Evolutionary conservation across 1,140 invertebrate species (phyloP).

Genomic region (Whitmania pigra): DNA sequence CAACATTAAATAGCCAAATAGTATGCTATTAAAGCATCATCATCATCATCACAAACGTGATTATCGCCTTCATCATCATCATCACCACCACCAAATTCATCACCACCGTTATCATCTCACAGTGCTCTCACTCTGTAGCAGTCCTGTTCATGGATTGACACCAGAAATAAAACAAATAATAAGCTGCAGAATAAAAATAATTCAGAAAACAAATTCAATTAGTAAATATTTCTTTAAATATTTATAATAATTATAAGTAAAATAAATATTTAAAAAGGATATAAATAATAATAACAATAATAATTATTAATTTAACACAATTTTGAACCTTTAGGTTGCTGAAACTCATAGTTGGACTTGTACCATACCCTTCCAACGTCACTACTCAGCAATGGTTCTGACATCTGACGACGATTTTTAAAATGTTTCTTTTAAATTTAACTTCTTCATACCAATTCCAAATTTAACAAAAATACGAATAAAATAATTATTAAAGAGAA

Average conservation of each 20-base stretch:
- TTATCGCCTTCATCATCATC: background rate
- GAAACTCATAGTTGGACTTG: background rate
- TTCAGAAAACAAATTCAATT: no score
- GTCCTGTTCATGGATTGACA: slow-evolving; percentile 11
- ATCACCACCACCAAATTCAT: background rate
- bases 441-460: no score
- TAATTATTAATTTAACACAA: background rate
- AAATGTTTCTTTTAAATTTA: background rate
- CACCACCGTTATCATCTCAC: background rate
- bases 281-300: background rate
- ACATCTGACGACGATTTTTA: background rate
- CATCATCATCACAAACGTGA: background rate
- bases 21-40: no score
- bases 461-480: no score
- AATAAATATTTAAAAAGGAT: no score
- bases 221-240: no score
- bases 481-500: no score
- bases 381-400: background rate
- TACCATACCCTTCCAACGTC: background rate
- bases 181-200: background rate
- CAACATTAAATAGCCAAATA: background rate
- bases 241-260: no score
- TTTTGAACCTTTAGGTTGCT: slow-evolving; percentile 1
- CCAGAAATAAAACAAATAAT: background rate
- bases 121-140: slow-evolving; percentile 8